phyloP scores from a whole-genome alignment of 2,113 vertebrate species.

The Archocentrus centrarchus region DNA sequence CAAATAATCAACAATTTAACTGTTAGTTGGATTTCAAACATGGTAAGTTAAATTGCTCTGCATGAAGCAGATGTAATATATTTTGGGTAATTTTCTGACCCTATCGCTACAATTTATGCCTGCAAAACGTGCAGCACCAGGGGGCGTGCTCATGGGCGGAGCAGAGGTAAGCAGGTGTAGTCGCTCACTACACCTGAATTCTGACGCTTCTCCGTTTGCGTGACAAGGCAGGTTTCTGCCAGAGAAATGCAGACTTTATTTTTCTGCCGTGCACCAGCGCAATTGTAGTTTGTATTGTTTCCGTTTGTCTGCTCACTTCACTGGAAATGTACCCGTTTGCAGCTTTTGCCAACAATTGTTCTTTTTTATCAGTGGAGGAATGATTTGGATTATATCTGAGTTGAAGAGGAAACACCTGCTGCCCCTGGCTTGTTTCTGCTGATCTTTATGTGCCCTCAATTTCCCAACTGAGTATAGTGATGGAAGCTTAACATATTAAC shows the following conservation, averaged over 20 bases:
- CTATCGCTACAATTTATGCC: neutral
- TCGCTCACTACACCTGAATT: neutral
- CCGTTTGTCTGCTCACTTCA: neutral
- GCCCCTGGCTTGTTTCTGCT: neutral
- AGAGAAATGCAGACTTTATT: neutral
- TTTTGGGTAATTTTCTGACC: neutral
- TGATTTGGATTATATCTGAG: neutral
- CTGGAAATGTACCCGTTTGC: neutral
- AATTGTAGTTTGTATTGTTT: too few relatives aligned
- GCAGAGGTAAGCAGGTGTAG: slow-evolving; percentile 51
- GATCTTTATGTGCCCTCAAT: too few relatives aligned
- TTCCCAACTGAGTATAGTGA: neutral
- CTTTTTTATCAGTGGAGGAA: neutral
- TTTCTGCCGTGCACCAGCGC: neutral
- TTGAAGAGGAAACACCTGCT: slow-evolving; percentile 33
- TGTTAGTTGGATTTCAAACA: neutral
- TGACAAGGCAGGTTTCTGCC: slow-evolving; percentile 3
- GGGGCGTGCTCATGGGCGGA: slow-evolving; percentile 43
- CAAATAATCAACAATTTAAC: neutral
- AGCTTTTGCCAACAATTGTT: neutral
- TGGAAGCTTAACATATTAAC: neutral
- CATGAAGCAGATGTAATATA: neutral
- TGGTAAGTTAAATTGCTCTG: neutral
- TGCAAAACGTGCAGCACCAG: neutral
- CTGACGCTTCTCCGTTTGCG: neutral